Percentiles rank a stretch among this genome's conserved stretches.
Evolutionary conservation across 2,113 vertebrate species (phyloP).

Genomic region (Rafetus swinhoei): DNA sequence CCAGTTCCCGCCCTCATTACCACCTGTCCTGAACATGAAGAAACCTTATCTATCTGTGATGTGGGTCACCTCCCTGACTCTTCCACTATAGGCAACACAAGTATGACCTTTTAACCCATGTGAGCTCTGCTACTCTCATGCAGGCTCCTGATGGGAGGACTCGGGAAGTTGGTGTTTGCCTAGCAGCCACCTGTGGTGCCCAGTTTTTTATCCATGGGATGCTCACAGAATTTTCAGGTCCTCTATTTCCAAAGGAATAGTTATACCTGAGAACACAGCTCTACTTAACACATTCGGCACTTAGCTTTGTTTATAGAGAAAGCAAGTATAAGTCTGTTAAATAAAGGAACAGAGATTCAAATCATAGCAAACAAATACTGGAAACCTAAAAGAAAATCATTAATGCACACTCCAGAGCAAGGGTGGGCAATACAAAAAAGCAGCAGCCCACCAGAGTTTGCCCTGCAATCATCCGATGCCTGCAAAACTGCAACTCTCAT

Average conservation of each 20-base stretch:
- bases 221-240: neutral
- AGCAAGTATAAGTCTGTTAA: neutral
- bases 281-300: neutral
- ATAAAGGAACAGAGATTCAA: neutral
- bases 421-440: no score
- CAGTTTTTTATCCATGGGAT: neutral
- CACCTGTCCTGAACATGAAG: neutral
- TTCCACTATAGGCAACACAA: neutral
- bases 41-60: neutral
- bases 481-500: no score
- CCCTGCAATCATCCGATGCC: no score
- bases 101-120: neutral
- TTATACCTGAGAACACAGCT: neutral
- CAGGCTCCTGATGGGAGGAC: neutral
- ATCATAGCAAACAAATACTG: neutral
- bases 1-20: neutral
- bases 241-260: neutral
- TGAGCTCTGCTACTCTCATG: neutral
- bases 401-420: neutral
- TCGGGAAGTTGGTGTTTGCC: neutral
- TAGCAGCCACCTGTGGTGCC: neutral
- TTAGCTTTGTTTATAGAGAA: neutral
- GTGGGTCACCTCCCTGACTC: neutral
- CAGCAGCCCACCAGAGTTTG: no score
- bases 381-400: neutral